A percentile compares a stretch with the other conserved stretches of the same genome.
These are phyloP conservation scores for Crossaster papposus DNA, from an alignment of 53 echinoderm and acorn worm species.

Conservation along the genomic window DNA sequence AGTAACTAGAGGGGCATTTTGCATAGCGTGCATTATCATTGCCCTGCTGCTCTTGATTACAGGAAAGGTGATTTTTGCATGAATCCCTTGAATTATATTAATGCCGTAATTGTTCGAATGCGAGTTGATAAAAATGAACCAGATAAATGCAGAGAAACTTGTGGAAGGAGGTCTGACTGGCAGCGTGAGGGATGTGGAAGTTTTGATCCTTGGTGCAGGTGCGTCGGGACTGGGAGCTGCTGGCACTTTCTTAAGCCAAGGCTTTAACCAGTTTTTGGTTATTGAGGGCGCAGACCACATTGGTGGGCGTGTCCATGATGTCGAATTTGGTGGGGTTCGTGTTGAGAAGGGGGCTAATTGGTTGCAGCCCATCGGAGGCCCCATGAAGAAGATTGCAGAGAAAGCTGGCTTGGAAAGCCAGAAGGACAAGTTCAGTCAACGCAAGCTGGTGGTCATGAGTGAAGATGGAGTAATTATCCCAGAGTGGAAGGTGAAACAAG, in stretches of 20 bases:
- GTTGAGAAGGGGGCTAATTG: constrained; percentile 55
- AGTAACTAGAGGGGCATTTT: background rate
- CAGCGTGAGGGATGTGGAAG: constrained; percentile 11
- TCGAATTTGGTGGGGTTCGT: constrained; percentile 51
- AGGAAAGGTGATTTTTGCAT: background rate
- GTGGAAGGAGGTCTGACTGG: constrained; percentile 5
- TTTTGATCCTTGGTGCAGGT: constrained; percentile 70
- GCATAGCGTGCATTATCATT: background rate
- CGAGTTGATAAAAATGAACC: constrained; percentile 1
- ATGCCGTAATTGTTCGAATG: background rate
- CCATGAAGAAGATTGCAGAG: constrained; percentile 28
- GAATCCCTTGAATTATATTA: background rate
- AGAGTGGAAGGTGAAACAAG: constrained; percentile 10
- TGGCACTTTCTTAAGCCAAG: constrained; percentile 34
- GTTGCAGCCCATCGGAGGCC: constrained; percentile 35
- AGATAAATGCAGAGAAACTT: constrained; percentile 36
- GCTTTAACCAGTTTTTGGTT: constrained; percentile 50
- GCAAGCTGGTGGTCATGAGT: background rate
- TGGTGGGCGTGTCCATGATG: constrained; percentile 59
- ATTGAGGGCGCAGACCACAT: constrained; percentile 50
- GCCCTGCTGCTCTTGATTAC: background rate
- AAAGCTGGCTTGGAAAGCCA: background rate
- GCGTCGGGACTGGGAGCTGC: constrained; percentile 67
- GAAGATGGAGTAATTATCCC: constrained; percentile 7
- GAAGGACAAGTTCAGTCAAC: background rate